Base-by-base conservation (phyloP, 2,797 vertebrate genomes). In the Graptemys geographica region DNA sequence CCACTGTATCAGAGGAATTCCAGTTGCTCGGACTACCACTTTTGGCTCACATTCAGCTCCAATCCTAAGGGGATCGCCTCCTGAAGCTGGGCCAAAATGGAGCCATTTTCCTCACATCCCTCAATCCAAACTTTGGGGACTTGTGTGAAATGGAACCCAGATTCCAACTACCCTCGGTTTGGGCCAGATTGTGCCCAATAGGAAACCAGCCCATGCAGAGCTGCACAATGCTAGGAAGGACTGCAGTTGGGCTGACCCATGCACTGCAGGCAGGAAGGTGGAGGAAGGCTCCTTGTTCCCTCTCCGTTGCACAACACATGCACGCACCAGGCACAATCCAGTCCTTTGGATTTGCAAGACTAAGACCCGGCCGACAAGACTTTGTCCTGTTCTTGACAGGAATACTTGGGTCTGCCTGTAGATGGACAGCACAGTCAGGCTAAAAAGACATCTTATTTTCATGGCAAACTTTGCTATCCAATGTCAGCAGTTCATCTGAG, bases 401-500 rank as follows among this genome's bases (percentile, higher is more conserved):
- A 86, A 79, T 21, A 86, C 18, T 72, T 37, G 69, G 9, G 11
- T 15, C 9, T 1, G 5, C 90, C 84, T 19, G 59, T 33, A 86
- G n/a, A 44, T 4, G 33, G 31, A 11, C 5, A 91, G 41, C 0
- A 3, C 23, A 69, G 56, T 52, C 11, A 28, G 87, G 33, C 83
- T 31, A 18, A 72, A 72, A 23, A 37, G 33, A 72, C 37, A 41
- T 65, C 76, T 89, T 69, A 84, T 82, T 91, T 65, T 88, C 84
- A 83, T 23, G 28, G 74, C 27, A 83, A 92, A 69, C 15, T 87
- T 81, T 23, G 88, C 80, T 85, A 94, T 95, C 86, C 96, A 93
- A 91, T 56, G 85, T 92, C 89, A 88, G 79, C 94, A 85, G 95
- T 52, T 76, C 79, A 91, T 52, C 86, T 93, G 87, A 92, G 94